phyloP scores from a whole-genome alignment of 2,888 invertebrate species.

The Xestia sexstrigata region DNA sequence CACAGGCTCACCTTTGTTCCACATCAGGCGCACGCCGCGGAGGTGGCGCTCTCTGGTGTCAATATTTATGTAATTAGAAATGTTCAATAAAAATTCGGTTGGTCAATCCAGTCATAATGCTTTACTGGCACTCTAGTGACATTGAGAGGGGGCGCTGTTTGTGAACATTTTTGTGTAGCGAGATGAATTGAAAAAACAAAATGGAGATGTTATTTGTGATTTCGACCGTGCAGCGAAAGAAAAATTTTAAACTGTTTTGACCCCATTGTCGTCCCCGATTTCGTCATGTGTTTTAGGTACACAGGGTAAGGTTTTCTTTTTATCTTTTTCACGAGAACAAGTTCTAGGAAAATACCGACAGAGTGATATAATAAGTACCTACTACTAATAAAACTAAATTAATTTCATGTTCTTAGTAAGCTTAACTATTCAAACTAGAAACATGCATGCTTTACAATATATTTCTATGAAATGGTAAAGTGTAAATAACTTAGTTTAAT shows the following conservation, averaged over 20 bases:
- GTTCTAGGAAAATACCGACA: neutral
- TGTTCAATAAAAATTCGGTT: too few relatives aligned
- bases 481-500: neutral
- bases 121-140: neutral
- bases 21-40: slow-evolving; percentile 94
- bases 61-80: slow-evolving; percentile 14
- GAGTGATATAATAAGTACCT: neutral
- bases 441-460: slow-evolving; percentile 34
- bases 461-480: slow-evolving; percentile 1
- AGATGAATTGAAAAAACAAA: neutral
- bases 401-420: neutral
- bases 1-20: slow-evolving; percentile 94
- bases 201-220: neutral
- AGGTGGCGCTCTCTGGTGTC: slow-evolving; percentile 92
- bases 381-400: neutral
- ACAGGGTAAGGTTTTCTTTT: neutral
- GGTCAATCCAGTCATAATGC: neutral
- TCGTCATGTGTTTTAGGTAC: too few relatives aligned
- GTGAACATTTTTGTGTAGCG: neutral
- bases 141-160: neutral
- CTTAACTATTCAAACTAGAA: slow-evolving; percentile 3
- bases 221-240: neutral
- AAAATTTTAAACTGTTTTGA: neutral
- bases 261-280: too few relatives aligned
- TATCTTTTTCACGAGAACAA: neutral